Conservation (phyloP, 2,888 invertebrate species). For the Lydus trimaculatus region DNA sequence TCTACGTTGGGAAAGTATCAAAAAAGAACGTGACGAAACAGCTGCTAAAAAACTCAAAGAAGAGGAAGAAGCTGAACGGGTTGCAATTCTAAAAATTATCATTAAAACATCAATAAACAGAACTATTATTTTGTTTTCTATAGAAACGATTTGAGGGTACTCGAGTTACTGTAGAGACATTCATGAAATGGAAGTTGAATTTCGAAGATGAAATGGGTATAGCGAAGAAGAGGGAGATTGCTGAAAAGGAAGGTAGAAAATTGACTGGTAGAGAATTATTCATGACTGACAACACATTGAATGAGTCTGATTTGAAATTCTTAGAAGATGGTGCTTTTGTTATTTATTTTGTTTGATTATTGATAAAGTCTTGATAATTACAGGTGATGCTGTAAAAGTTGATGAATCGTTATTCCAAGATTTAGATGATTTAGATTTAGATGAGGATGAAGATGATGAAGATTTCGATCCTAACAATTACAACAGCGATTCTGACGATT, state of each 20-base stretch:
- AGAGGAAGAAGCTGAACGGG: conserved; percentile 89
- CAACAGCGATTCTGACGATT: conserved; percentile 44
- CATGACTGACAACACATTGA: conserved; percentile 89
- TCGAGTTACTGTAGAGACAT: conserved; percentile 93
- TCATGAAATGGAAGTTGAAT: conserved; percentile 90
- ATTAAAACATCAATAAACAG: neutral
- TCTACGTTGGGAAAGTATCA: conserved; percentile 80
- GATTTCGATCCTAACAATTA: conserved; percentile 66
- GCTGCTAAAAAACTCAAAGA: conserved; percentile 72
- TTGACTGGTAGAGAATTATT: conserved; percentile 94
- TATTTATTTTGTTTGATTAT: too few relatives aligned
- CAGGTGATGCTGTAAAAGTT: conserved; percentile 85
- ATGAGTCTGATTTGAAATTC: conserved; percentile 96
- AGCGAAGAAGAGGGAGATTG: conserved; percentile 73
- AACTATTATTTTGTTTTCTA: neutral
- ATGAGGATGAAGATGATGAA: conserved; percentile 68
- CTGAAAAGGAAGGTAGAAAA: conserved; percentile 78
- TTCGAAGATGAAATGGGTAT: conserved; percentile 92
- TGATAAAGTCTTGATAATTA: conserved; percentile 1
- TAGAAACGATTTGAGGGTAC: conserved; percentile 96
- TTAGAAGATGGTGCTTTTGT: conserved; percentile 91
- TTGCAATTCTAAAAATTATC: conserved; percentile 54
- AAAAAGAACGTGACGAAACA: conserved; percentile 74
- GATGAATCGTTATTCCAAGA: conserved; percentile 94
- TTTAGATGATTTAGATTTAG: conserved; percentile 80